A percentile compares a stretch with the other conserved stretches of the same genome.
Evolutionary conservation across 2,113 vertebrate species (phyloP).

Genomic region (Odontophorus gujanensis): DNA sequence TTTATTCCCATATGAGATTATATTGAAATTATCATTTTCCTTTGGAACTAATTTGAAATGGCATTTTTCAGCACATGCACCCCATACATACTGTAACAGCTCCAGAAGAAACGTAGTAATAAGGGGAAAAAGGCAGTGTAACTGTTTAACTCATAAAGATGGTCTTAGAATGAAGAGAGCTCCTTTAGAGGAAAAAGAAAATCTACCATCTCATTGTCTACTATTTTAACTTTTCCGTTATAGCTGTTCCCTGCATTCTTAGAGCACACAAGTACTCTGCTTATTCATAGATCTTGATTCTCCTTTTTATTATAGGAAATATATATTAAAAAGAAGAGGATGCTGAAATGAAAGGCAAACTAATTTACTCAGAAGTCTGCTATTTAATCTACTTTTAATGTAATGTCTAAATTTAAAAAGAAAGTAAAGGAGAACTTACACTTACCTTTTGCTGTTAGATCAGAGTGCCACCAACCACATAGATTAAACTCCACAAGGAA

Average conservation of each 20-base stretch:
- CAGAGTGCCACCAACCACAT: slow-evolving; percentile 96
- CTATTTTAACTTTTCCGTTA: not conserved
- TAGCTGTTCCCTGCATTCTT: not conserved
- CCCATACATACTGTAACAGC: not conserved
- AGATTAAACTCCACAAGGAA: slow-evolving; percentile 98
- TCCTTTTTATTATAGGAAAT: not conserved
- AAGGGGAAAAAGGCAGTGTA: not conserved
- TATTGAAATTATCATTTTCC: not conserved
- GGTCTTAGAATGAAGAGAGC: not conserved
- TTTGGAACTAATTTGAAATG: not conserved
- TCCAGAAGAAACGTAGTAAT: not conserved
- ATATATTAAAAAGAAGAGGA: not conserved
- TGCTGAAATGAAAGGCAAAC: not conserved
- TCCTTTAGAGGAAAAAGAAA: not conserved
- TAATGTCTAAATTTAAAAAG: not conserved
- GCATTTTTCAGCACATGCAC: not conserved
- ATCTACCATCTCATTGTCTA: not conserved
- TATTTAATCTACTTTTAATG: not conserved
- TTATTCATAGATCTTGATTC: not conserved
- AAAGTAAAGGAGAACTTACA: not conserved
- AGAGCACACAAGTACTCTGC: not conserved
- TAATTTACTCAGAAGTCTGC: not conserved
- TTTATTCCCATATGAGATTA: not conserved
- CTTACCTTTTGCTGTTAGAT: slow-evolving; percentile 92
- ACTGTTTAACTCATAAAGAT: not conserved